Percentiles rank a stretch among this genome's conserved stretches.
phyloP scores from a whole-genome alignment of 2,113 vertebrate species.

The Podarcis muralis region DNA sequence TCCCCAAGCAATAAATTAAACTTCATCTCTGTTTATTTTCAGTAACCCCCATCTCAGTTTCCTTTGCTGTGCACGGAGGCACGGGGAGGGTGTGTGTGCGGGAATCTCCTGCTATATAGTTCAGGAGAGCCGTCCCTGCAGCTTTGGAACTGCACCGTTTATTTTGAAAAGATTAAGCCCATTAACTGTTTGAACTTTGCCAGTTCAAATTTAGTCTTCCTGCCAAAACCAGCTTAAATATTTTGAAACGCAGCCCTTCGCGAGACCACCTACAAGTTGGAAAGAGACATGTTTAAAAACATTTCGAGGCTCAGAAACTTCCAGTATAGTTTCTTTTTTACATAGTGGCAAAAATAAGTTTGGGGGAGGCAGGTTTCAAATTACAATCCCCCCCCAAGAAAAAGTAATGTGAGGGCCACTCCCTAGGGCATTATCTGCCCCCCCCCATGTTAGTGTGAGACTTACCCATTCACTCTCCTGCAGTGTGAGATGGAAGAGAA shows the following conservation, averaged over 20 bases:
- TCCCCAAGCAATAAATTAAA: conserved; percentile 42
- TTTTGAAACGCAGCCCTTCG: conserved; percentile 9
- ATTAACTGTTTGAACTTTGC: conserved; percentile 40
- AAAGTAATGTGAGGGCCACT: too few relatives aligned
- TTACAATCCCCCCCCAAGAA: background rate
- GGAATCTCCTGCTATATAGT: background rate
- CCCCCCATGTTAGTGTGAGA: too few relatives aligned
- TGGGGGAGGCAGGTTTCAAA: background rate
- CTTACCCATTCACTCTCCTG: too few relatives aligned
- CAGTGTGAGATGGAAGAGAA: too few relatives aligned
- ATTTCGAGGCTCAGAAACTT: background rate
- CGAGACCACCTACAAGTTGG: conserved; percentile 14
- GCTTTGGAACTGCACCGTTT: background rate
- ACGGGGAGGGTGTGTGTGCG: too few relatives aligned
- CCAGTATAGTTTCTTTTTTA: background rate
- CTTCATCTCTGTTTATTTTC: conserved; percentile 14
- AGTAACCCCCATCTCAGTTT: conserved; percentile 25
- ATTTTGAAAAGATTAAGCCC: conserved; percentile 7
- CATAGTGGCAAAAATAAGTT: background rate
- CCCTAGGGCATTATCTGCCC: too few relatives aligned
- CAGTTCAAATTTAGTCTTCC: conserved; percentile 25
- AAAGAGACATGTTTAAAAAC: background rate
- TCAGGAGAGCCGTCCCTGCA: background rate
- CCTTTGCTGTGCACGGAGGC: conserved; percentile 2
- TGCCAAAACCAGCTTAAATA: conserved; percentile 29